Conservation (phyloP, 2,797 vertebrate species). For the Coregonus ussuriensis region DNA sequence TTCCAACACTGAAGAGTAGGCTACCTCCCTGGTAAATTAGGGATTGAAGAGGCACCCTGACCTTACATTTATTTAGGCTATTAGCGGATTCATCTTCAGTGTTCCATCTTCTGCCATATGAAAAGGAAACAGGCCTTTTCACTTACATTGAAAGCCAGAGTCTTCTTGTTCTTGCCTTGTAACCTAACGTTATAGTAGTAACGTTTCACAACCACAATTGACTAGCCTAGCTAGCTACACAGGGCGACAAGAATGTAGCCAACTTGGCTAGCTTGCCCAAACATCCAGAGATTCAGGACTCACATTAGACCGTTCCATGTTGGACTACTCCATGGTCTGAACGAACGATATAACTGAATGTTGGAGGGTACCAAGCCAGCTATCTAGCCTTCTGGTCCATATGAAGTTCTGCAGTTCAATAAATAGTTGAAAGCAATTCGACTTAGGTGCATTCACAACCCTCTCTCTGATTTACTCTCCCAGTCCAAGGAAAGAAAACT, state of each 20-base stretch:
- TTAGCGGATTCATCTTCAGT: not conserved
- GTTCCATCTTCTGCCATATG: not conserved
- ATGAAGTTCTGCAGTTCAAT: conserved; percentile 16
- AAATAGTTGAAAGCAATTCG: conserved; percentile 13
- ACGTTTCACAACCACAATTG: not conserved
- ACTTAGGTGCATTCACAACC: not conserved
- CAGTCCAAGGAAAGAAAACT: conserved; percentile 8
- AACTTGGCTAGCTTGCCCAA: not conserved
- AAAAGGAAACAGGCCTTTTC: not conserved
- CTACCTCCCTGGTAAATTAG: conserved; percentile 15
- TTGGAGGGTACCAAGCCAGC: conserved; percentile 30
- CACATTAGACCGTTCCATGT: not conserved
- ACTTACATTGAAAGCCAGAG: not conserved
- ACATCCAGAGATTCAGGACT: not conserved
- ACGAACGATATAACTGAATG: too few species aligned
- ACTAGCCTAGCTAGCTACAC: not conserved
- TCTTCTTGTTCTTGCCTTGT: not conserved
- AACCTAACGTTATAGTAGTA: not conserved
- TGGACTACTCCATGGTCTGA: not conserved
- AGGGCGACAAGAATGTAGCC: not conserved
- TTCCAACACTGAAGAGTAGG: conserved; percentile 16
- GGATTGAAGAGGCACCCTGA: conserved; percentile 24
- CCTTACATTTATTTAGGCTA: conserved; percentile 30
- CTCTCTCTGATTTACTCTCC: conserved; percentile 12
- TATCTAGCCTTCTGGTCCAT: conserved; percentile 41